A percentile compares a stretch with the other conserved stretches of the same genome.
phyloP scores from a whole-genome alignment of 1,140 invertebrate genomes.

The Rhysida immarginata region DNA sequence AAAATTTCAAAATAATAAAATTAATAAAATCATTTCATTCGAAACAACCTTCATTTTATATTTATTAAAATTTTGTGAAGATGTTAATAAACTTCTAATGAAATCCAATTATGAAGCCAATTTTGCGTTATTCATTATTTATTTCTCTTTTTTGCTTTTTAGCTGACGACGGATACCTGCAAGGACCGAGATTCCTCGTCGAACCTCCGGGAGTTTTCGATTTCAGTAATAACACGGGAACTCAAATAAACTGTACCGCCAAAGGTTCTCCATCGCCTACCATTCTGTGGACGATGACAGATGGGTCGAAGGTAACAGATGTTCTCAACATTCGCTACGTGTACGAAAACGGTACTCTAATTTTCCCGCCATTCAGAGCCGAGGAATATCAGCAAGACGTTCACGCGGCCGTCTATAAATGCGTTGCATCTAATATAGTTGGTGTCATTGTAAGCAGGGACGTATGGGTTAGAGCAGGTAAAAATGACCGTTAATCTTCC shows the following conservation, averaged over 20 bases:
- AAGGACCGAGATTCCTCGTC: neutral
- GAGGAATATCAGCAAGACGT: constrained; percentile 25
- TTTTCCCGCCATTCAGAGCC: constrained; percentile 28
- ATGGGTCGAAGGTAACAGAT: constrained; percentile 29
- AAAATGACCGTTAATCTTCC: too few species aligned
- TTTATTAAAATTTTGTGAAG: too few species aligned
- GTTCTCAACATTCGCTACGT: constrained; percentile 42
- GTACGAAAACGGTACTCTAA: constrained; percentile 30
- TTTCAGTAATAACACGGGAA: neutral
- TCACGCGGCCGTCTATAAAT: constrained; percentile 35
- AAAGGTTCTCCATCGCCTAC: neutral
- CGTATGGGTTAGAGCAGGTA: constrained; percentile 65
- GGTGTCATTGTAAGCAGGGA: constrained; percentile 61
- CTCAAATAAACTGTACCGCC: neutral
- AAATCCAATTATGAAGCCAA: too few species aligned
- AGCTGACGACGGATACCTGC: too few species aligned
- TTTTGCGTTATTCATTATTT: too few species aligned
- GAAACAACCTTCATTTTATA: too few species aligned
- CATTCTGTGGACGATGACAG: constrained; percentile 24
- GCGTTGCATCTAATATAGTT: constrained; percentile 57
- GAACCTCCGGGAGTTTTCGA: neutral
- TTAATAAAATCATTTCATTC: too few species aligned
- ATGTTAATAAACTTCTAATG: too few species aligned
- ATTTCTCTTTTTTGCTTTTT: too few species aligned
- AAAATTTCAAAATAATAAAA: too few species aligned